Conservation (phyloP, 2,888 invertebrate species). For the Temnothorax ravouxi region DNA sequence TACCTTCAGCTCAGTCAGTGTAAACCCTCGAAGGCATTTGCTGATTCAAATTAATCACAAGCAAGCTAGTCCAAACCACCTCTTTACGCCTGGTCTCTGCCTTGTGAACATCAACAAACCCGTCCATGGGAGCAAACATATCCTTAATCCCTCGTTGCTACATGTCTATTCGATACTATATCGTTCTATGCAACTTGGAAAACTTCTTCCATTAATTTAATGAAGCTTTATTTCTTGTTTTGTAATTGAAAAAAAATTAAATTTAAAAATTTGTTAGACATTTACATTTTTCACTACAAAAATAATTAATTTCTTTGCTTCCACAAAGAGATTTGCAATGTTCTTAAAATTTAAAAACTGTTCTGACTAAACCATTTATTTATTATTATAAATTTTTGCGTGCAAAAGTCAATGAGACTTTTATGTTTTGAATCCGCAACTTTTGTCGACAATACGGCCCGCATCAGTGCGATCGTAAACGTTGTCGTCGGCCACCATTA, state of each 20-base stretch:
- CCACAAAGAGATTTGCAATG: not conserved
- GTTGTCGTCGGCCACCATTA: constrained; percentile 19
- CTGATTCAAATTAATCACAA: constrained; percentile 86
- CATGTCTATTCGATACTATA: not conserved
- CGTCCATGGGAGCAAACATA: constrained; percentile 60
- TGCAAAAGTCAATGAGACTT: not conserved
- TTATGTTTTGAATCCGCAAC: constrained; percentile 6
- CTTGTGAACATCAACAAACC: constrained; percentile 61
- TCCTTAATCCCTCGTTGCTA: constrained; percentile 62
- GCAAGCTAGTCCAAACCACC: constrained; percentile 76
- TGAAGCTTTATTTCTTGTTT: not conserved
- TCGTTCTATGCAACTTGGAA: not conserved
- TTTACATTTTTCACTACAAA: not conserved
- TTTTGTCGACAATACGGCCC: not conserved
- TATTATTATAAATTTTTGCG: not conserved
- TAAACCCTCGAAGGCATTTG: constrained; percentile 85
- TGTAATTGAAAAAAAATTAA: not conserved
- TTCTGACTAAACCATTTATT: not conserved
- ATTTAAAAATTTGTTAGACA: not conserved
- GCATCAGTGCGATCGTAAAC: constrained; percentile 2
- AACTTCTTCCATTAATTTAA: not conserved
- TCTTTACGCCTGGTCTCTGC: constrained; percentile 55
- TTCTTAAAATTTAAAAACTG: not conserved
- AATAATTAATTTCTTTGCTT: not conserved
- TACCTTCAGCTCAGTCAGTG: constrained; percentile 80